Conservation (phyloP, 2,888 invertebrate species). For the Scaptomyza parva region DNA sequence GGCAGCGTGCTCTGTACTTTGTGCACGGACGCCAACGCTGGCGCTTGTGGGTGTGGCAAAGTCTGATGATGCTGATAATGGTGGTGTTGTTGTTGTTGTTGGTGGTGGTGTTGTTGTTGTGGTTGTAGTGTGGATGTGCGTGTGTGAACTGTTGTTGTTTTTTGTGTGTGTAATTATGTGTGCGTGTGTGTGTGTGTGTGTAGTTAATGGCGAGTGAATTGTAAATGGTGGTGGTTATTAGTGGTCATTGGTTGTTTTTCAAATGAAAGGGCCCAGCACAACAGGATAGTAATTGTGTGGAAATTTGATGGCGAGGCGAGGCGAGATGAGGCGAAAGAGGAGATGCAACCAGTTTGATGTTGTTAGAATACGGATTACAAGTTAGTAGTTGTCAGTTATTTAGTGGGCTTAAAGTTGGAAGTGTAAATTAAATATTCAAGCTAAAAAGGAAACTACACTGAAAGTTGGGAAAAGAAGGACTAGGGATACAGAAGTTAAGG, state of each 20-base stretch:
- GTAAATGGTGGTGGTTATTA: conserved; percentile 32
- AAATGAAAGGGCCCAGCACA: conserved; percentile 25
- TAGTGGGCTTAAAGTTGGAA: background rate
- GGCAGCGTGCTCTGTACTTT: conserved; percentile 68
- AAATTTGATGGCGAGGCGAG: conserved; percentile 16
- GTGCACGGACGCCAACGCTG: conserved; percentile 42
- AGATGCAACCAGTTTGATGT: conserved; percentile 51
- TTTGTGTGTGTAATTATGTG: conserved; percentile 22
- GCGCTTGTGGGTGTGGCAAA: conserved; percentile 54
- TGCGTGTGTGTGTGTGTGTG: no score
- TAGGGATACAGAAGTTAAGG: background rate
- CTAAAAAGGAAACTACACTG: background rate
- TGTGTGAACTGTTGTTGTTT: conserved; percentile 17
- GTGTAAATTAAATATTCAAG: conserved; percentile 5
- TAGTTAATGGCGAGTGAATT: conserved; percentile 41
- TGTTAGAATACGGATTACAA: conserved; percentile 45
- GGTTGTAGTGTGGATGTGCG: conserved; percentile 42
- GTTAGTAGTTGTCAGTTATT: conserved; percentile 32
- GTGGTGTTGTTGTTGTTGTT: conserved; percentile 28
- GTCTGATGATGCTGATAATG: conserved; percentile 63
- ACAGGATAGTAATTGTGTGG: background rate
- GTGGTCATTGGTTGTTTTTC: conserved; percentile 37
- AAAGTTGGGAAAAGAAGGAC: no score
- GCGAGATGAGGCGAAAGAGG: conserved; percentile 34
- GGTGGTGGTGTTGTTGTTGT: conserved; percentile 38